These are phyloP conservation scores for Alexandromys fortis DNA, from an alignment of 2,113 vertebrate genomes.

Conservation along the genomic window DNA sequence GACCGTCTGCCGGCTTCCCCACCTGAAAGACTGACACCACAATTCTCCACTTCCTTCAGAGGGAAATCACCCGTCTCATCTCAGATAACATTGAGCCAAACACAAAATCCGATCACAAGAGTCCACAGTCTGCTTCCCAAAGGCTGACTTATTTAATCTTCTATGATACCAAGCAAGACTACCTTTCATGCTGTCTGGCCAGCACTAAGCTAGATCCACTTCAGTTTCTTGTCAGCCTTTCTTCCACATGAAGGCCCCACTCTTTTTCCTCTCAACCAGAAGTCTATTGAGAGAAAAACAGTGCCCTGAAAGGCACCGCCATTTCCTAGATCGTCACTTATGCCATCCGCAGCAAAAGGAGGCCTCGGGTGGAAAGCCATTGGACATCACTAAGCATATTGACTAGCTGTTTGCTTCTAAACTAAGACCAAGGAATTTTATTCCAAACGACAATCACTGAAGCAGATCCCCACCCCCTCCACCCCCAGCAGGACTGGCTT, in stretches of 20 bases:
- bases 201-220: neutral
- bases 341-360: conserved; percentile 49
- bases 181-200: conserved; percentile 31
- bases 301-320: conserved; percentile 17
- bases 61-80: conserved; percentile 37
- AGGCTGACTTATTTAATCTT: conserved; percentile 49
- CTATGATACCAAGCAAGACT: neutral
- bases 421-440: conserved; percentile 43
- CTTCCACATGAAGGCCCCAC: neutral
- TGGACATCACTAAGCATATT: conserved; percentile 64
- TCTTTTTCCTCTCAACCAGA: neutral
- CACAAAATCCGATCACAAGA: conserved; percentile 44
- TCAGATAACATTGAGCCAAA: conserved; percentile 44
- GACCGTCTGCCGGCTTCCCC: neutral
- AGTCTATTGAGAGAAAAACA: conserved; percentile 13
- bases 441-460: neutral
- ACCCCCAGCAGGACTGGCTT: neutral
- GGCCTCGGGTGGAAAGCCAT: conserved; percentile 57
- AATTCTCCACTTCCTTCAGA: conserved; percentile 45
- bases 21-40: neutral
- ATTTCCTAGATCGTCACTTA: conserved; percentile 47
- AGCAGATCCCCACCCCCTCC: neutral
- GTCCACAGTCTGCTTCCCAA: conserved; percentile 43
- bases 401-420: conserved; percentile 61
- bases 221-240: neutral